phyloP scores from a whole-genome alignment of 30 jellyfish, hydroid and myxozoan species.

The Phacellophora camtschatica region DNA sequence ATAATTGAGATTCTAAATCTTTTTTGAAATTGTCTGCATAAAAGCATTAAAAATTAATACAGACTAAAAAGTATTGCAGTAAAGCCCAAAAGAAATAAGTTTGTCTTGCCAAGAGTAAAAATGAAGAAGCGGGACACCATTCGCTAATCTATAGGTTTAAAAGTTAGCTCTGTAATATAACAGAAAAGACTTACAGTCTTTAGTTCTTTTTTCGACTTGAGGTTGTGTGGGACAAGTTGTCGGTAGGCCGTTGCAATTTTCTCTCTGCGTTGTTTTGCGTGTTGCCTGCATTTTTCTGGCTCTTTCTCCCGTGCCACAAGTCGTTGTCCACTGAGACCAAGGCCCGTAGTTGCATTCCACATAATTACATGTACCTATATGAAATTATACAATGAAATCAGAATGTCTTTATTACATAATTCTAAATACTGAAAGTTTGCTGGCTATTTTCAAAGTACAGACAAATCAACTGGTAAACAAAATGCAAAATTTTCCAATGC shows the following conservation, averaged over 20 bases:
- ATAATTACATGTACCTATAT: slow-evolving; percentile 61
- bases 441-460: too few relatives aligned
- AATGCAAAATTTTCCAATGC: not conserved
- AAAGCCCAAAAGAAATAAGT: too few relatives aligned
- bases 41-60: too few relatives aligned
- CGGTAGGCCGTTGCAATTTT: slow-evolving; percentile 53
- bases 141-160: too few relatives aligned
- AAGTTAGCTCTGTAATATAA: too few relatives aligned
- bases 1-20: too few relatives aligned
- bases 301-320: slow-evolving; percentile 71
- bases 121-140: too few relatives aligned
- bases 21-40: too few relatives aligned
- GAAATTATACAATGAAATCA: not conserved
- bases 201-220: slow-evolving; percentile 46
- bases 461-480: too few relatives aligned
- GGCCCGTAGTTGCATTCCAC: slow-evolving; percentile 65
- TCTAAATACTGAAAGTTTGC: too few relatives aligned
- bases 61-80: too few relatives aligned
- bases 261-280: slow-evolving; percentile 32
- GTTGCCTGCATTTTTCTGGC: slow-evolving; percentile 29
- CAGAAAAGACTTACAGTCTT: slow-evolving; percentile 25
- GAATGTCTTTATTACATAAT: not conserved
- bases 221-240: slow-evolving; percentile 35
- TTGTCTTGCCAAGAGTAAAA: too few relatives aligned
- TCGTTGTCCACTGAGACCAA: slow-evolving; percentile 79